phyloP scores from a whole-genome alignment of 2,113 vertebrate genomes.

The Apodemus sylvaticus region DNA sequence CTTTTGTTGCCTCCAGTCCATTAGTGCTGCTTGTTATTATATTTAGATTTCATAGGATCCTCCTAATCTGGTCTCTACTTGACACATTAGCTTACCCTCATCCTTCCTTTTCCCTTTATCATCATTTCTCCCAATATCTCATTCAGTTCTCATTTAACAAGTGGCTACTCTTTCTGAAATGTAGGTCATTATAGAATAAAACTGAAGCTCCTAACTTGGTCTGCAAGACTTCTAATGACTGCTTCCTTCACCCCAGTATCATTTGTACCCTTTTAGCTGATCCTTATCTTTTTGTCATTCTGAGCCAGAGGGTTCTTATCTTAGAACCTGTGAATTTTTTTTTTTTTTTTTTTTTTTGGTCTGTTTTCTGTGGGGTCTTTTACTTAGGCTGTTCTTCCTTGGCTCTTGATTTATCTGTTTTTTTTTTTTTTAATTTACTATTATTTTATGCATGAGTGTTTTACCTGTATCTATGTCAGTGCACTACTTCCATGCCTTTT shows the following conservation, averaged over 20 bases:
- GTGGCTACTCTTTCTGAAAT: constrained; percentile 22
- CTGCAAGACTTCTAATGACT: not conserved
- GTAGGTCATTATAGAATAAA: not conserved
- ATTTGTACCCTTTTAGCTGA: not conserved
- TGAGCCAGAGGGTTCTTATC: not conserved
- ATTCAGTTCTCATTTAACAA: not conserved
- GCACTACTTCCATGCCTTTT: not conserved
- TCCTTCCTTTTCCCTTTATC: not conserved
- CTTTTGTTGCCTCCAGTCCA: not conserved
- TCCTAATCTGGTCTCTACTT: constrained; percentile 3
- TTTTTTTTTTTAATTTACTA: not conserved
- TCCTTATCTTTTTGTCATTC: not conserved
- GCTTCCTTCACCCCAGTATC: not conserved
- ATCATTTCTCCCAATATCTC: not conserved
- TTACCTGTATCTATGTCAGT: not conserved
- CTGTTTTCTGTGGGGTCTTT: not conserved
- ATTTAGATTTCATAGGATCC: not conserved
- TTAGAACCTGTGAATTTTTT: not conserved
- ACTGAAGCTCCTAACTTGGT: not conserved
- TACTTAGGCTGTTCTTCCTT: not conserved
- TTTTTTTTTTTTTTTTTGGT: not conserved
- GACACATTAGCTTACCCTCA: not conserved
- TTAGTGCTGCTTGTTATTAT: not conserved
- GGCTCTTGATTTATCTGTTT: not conserved
- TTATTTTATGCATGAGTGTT: not conserved